Conservation (phyloP, 2,888 invertebrate species). For the Mechanitis mazaeus region DNA sequence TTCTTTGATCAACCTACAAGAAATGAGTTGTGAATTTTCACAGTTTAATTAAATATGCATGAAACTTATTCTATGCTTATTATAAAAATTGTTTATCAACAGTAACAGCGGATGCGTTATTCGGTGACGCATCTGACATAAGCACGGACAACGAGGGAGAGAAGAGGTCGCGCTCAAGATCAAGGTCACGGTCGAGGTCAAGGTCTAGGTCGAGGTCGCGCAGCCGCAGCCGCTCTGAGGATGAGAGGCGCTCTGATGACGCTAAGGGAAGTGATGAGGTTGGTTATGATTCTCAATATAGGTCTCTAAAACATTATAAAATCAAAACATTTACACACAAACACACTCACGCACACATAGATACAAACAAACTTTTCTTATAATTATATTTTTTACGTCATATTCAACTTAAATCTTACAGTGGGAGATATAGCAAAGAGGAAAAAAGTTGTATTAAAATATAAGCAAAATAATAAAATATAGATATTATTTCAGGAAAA, state of each 20-base stretch:
- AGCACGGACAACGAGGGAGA: conserved; percentile 88
- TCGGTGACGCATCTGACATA: conserved; percentile 96
- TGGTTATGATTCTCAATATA: too few species aligned
- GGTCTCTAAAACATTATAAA: too few species aligned
- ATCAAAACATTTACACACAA: too few species aligned
- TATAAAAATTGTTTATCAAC: conserved; percentile 19
- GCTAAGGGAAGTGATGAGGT: conserved; percentile 62
- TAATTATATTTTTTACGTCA: too few species aligned
- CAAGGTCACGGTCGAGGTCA: conserved; percentile 42
- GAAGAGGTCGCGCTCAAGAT: conserved; percentile 46
- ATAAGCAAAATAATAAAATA: background rate
- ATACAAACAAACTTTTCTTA: too few species aligned
- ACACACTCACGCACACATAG: too few species aligned
- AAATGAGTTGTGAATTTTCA: too few species aligned
- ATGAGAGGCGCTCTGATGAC: conserved; percentile 67
- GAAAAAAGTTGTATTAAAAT: too few species aligned
- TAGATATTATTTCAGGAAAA: conserved; percentile 44
- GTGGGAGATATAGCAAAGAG: too few species aligned
- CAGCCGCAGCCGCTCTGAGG: conserved; percentile 50
- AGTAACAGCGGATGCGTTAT: conserved; percentile 89
- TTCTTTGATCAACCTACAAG: too few species aligned
- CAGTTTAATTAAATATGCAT: background rate
- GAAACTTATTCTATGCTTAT: background rate
- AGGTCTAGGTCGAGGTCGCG: conserved; percentile 48
- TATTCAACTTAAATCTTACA: too few species aligned